These are phyloP conservation scores for Ellobius talpinus DNA, from an alignment of 2,113 vertebrate genomes.

Conservation along the genomic window DNA sequence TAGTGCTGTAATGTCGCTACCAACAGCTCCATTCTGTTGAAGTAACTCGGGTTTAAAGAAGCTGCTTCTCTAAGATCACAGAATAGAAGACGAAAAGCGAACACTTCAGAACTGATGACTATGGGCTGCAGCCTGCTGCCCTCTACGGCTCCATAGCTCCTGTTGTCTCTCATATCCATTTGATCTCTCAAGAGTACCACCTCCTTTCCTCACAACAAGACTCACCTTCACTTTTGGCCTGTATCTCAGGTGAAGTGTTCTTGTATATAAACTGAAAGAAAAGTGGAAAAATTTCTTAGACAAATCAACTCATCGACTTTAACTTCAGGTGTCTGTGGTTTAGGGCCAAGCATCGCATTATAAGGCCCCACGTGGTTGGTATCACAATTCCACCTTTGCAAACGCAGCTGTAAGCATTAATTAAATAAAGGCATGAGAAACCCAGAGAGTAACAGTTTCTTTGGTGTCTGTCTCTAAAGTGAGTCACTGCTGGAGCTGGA, in stretches of 20 bases:
- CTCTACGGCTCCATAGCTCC: background rate
- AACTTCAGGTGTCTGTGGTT: background rate
- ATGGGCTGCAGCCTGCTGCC: background rate
- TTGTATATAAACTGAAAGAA: conserved; percentile 94
- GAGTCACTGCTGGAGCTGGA: conserved; percentile 18
- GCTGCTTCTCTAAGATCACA: background rate
- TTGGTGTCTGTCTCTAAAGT: conserved; percentile 11
- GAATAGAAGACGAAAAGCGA: background rate
- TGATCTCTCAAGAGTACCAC: background rate
- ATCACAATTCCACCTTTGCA: background rate
- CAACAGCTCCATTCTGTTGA: conserved; percentile 48
- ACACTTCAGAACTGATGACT: background rate
- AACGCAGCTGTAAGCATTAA: background rate
- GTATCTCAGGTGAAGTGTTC: conserved; percentile 96
- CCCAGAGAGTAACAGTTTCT: background rate
- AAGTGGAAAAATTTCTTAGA: conserved; percentile 60
- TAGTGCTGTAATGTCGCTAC: background rate
- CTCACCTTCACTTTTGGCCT: conserved; percentile 97
- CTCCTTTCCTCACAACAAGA: background rate
- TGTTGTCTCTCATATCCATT: background rate
- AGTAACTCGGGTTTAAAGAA: conserved; percentile 52
- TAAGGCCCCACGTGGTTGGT: background rate
- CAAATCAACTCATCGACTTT: background rate
- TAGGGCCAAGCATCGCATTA: background rate
- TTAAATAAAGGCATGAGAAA: conserved; percentile 43